Conservation (phyloP, 1,140 invertebrate genomes). For the Aphelenchoides besseyi region DNA sequence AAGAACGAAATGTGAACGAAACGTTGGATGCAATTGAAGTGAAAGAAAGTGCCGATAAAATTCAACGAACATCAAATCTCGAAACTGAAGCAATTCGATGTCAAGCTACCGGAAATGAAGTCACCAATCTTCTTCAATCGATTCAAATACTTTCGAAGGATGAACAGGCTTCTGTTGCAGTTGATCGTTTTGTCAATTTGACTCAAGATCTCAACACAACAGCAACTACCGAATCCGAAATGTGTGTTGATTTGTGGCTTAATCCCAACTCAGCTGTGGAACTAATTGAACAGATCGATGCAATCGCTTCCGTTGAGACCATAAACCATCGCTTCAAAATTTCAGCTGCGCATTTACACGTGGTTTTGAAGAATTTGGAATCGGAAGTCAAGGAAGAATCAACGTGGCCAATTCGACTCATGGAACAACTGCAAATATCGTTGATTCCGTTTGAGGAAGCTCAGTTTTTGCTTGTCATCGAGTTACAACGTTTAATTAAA, state of each 20-base stretch:
- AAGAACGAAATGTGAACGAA: neutral
- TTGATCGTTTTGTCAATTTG: no score
- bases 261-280: neutral
- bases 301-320: neutral
- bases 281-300: neutral
- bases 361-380: neutral
- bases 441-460: neutral
- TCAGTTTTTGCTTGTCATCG: neutral
- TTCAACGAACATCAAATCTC: neutral
- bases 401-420: neutral
- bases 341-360: neutral
- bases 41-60: neutral
- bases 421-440: neutral
- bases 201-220: neutral
- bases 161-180: neutral
- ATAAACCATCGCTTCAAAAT: neutral
- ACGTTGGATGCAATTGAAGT: neutral
- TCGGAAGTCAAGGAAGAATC: neutral
- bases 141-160: neutral
- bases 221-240: neutral
- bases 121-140: neutral
- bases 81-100: neutral
- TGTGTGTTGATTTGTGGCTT: neutral
- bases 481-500: neutral
- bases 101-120: slow-evolving; percentile 1